A percentile compares a stretch with the other conserved stretches of the same genome.
Conservation (phyloP, 2,113 vertebrate genomes). For the Haliaeetus leucogaster region DNA sequence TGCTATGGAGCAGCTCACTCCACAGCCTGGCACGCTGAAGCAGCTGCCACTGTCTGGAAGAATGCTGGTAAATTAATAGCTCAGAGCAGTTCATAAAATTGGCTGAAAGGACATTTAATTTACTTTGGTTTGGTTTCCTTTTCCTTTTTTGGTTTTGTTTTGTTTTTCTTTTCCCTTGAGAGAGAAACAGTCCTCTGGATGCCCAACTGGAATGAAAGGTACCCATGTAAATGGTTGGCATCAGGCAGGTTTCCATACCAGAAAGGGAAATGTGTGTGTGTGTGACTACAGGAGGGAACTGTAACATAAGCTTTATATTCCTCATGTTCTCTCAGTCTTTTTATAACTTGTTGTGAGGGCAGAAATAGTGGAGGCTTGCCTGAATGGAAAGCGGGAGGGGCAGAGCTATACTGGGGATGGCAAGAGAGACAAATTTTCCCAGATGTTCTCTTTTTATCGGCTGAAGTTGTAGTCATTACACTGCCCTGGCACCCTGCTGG, state of each 20-base stretch:
- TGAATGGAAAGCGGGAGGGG: neutral
- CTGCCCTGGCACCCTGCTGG: neutral
- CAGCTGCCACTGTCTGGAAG: neutral
- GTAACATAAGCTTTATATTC: neutral
- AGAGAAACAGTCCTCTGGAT: neutral
- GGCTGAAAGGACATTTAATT: neutral
- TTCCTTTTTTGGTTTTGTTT: neutral
- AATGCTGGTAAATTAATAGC: neutral
- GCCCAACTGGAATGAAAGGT: neutral
- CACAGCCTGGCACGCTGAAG: neutral
- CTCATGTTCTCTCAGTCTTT: neutral
- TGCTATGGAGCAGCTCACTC: neutral
- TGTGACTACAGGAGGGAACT: neutral
- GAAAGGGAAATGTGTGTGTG: neutral
- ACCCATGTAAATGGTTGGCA: neutral
- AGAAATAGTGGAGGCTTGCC: neutral
- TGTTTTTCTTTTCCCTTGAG: neutral
- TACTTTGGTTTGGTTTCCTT: neutral
- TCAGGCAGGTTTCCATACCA: neutral
- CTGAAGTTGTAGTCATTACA: neutral
- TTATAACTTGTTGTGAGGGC: neutral
- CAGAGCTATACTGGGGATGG: neutral
- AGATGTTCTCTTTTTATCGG: neutral
- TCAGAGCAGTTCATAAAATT: neutral
- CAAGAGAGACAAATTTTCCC: neutral